Base-by-base conservation (phyloP, 2,113 vertebrate genomes). In the Corythoichthys haematopterus region DNA sequence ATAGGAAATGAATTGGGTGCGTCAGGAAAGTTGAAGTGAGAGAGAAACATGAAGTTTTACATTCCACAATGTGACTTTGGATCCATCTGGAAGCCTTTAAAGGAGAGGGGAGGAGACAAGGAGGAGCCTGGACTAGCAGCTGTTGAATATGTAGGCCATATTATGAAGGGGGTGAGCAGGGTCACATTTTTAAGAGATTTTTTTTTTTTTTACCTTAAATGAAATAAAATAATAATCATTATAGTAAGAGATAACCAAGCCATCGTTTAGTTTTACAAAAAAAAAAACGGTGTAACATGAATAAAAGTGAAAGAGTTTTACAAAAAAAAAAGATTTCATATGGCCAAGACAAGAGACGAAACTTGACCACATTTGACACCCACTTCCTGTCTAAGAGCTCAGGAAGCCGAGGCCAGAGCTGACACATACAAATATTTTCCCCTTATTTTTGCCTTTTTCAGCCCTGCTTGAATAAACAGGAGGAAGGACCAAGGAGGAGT, bases 71-170 rank as follows among this genome's bases (percentile, higher is more conserved):
- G 14, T 64, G 72, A 75, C 70, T 1, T 6, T 58, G 50, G 69
- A 58, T 65, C 65, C 83, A 82, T 86, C 84, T 86, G 86, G 83
- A 85, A 85, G 72, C 56, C 69, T 75, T 84, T 78, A 78, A 56
- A 68, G 62, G 43, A 70, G 47, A 72, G 28, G 69, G 78, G 77
- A 66, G 82, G 78, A 14, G 70, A 57, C 38, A 64, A 28, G 38
- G 71, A n/a, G 77, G 77, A 66, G 76, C 28, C 28, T 46, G n/a
- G 28, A 37, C 16, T 50, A 52, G 56, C 59, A 69, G 72, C 69
- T 69, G 75, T 43, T 73, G 66, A 69, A 70, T 72, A 70, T 71
- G 52, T 56, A 55, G 45, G 52, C 59, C 64, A 75, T 15, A 71
- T 36, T 53, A 53, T 16, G 16, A 14, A 16, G 16, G n/a, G 14